phyloP scores from a whole-genome alignment of 2,113 vertebrate genomes.

The Perca schrenkii region DNA sequence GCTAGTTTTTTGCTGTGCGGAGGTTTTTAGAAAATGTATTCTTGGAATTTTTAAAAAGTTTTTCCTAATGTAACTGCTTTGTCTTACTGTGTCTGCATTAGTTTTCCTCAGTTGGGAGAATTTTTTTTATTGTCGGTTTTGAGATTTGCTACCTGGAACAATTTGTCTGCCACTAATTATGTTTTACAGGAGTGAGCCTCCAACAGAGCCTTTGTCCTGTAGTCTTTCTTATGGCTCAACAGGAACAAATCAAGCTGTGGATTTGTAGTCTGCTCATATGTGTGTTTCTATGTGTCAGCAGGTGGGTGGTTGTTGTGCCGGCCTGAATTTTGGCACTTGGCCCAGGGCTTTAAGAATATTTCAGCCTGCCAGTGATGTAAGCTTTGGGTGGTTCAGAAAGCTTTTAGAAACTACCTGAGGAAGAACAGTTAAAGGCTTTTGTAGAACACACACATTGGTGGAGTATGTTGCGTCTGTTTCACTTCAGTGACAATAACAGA shows the following conservation, averaged over 20 bases:
- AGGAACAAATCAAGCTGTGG: slow-evolving; percentile 34
- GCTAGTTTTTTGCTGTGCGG: too few relatives aligned
- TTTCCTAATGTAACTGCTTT: background rate
- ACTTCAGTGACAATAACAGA: slow-evolving; percentile 25
- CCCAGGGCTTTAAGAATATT: slow-evolving; percentile 29
- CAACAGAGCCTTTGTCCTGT: slow-evolving; percentile 20
- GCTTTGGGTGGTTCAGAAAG: slow-evolving; percentile 49
- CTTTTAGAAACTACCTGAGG: slow-evolving; percentile 36
- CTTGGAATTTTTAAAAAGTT: too few relatives aligned
- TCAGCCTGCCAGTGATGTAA: slow-evolving; percentile 42
- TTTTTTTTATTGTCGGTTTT: slow-evolving; percentile 27
- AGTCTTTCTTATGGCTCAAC: slow-evolving; percentile 42
- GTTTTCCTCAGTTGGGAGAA: background rate
- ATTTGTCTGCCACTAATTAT: slow-evolving; percentile 54
- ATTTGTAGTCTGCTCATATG: slow-evolving; percentile 3
- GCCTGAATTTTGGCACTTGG: slow-evolving; percentile 40
- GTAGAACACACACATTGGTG: background rate
- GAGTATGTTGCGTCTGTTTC: slow-evolving; percentile 8
- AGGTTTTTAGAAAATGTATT: too few relatives aligned
- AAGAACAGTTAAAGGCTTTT: slow-evolving; percentile 11
- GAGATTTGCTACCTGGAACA: slow-evolving; percentile 33
- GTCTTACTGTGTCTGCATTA: slow-evolving; percentile 3
- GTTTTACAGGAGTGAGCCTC: background rate
- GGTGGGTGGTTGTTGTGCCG: slow-evolving; percentile 33
- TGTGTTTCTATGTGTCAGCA: slow-evolving; percentile 21